Conservation (phyloP, 2,797 vertebrate species). For the Anguilla anguilla region DNA sequence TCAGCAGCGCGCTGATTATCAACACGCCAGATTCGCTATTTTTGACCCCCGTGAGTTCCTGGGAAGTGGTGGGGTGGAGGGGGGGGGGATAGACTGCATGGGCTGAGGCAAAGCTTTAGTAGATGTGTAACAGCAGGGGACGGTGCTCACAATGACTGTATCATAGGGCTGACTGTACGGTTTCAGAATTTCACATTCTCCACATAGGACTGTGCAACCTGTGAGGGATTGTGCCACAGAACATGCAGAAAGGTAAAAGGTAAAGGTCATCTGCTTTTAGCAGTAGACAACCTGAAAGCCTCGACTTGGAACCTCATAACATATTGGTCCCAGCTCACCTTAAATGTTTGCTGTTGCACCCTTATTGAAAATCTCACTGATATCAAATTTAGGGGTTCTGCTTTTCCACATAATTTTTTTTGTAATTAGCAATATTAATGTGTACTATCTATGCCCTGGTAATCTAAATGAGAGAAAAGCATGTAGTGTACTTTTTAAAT, state of each 20-base stretch:
- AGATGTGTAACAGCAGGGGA: neutral
- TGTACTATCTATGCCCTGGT: neutral
- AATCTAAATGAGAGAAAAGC: neutral
- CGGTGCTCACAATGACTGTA: neutral
- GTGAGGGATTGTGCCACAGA: neutral
- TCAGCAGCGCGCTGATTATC: conserved; percentile 17
- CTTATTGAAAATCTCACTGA: neutral
- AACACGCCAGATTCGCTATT: neutral
- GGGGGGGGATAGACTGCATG: neutral
- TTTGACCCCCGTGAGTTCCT: neutral
- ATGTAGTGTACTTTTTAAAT: neutral
- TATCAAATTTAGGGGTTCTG: neutral
- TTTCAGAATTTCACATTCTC: neutral
- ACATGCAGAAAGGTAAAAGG: neutral
- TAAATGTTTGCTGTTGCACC: neutral
- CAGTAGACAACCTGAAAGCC: neutral
- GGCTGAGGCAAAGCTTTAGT: too few relatives aligned
- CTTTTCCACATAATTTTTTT: neutral
- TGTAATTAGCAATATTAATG: neutral
- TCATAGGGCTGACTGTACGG: neutral
- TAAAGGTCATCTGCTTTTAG: neutral
- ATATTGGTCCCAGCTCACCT: neutral
- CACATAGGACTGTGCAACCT: neutral
- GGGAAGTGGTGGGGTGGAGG: neutral
- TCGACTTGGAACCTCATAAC: neutral